Percentiles rank a stretch among this genome's conserved stretches.
Conservation (phyloP, 2,888 invertebrate species). For the Beris morrisii region DNA sequence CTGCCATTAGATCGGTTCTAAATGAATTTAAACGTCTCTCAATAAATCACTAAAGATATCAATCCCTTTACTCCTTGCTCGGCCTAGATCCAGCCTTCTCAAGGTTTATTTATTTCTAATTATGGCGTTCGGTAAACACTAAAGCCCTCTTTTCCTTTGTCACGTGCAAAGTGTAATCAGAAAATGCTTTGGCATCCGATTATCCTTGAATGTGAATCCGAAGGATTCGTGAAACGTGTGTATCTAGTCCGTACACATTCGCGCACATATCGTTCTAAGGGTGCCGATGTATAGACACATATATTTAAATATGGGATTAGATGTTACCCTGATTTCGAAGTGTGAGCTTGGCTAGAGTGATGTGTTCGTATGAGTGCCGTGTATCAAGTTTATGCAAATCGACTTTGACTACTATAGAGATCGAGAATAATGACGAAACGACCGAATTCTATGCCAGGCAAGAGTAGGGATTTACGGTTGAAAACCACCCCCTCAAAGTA, state of each 20-base stretch:
- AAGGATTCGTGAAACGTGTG: conserved; percentile 7
- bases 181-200: conserved; percentile 37
- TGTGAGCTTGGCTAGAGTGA: background rate
- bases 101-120: conserved; percentile 34
- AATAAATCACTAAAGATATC: conserved; percentile 21
- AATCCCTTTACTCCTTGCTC: conserved; percentile 4
- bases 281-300: background rate
- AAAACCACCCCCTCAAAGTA: conserved; percentile 35
- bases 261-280: background rate
- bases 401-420: background rate
- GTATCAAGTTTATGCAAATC: background rate
- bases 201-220: conserved; percentile 32
- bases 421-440: background rate
- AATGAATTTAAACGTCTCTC: conserved; percentile 23
- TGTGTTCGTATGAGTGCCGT: background rate
- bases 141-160: conserved; percentile 28
- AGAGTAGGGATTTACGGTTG: conserved; percentile 24
- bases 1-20: conserved; percentile 2
- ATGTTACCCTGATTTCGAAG: background rate
- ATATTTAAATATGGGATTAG: conserved; percentile 24
- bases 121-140: conserved; percentile 31
- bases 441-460: background rate
- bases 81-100: conserved; percentile 5
- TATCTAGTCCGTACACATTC: background rate
- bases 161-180: conserved; percentile 39